A percentile compares a stretch with the other conserved stretches of the same genome.
Evolutionary conservation across 1,140 invertebrate species (phyloP).

Genomic region (Agraylea sexmaculata): DNA sequence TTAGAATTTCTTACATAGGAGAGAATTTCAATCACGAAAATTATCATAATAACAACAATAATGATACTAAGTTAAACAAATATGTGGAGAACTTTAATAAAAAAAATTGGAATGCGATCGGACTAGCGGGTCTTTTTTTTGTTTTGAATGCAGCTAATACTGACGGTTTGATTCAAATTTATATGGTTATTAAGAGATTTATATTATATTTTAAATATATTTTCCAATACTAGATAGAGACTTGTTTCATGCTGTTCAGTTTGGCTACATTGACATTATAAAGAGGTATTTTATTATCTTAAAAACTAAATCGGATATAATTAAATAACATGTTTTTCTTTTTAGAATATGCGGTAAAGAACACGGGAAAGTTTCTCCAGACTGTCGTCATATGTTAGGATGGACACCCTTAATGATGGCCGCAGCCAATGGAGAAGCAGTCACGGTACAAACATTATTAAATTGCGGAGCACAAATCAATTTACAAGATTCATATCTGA

Average conservation of each 20-base stretch:
- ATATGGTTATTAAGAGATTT: too few relatives aligned
- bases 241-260: conserved; percentile 50
- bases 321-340: conserved; percentile 9
- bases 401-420: conserved; percentile 82
- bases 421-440: conserved; percentile 59
- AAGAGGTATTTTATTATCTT: conserved; percentile 35
- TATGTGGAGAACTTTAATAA: neutral
- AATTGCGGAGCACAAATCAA: conserved; percentile 69
- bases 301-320: conserved; percentile 8
- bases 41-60: neutral
- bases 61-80: neutral
- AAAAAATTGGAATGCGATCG: neutral
- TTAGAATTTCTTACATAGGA: too few relatives aligned
- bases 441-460: conserved; percentile 56
- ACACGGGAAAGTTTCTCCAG: conserved; percentile 41
- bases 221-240: conserved; percentile 37
- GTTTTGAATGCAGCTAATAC: conserved; percentile 5
- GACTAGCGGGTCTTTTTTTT: neutral
- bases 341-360: conserved; percentile 25
- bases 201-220: too few relatives aligned
- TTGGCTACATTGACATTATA: conserved; percentile 49
- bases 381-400: conserved; percentile 58
- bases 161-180: conserved; percentile 5
- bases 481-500: conserved; percentile 66
- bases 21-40: too few relatives aligned